phyloP scores from a whole-genome alignment of 2,797 vertebrate genomes.

The Setipinna tenuifilis region DNA sequence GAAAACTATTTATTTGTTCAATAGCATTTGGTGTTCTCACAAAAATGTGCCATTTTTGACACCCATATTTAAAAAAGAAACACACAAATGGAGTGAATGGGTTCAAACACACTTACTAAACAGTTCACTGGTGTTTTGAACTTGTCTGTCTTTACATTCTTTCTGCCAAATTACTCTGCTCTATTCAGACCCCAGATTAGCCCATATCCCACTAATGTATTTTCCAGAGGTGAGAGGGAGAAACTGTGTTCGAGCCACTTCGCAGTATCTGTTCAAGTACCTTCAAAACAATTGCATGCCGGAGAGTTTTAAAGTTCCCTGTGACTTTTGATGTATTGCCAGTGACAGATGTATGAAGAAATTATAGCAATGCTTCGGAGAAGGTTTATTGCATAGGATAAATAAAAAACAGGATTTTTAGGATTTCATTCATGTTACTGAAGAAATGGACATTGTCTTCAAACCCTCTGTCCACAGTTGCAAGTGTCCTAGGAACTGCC shows the following conservation, averaged over 20 bases:
- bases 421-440: not conserved
- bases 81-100: not conserved
- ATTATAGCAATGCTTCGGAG: not conserved
- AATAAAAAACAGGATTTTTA: not conserved
- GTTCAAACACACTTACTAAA: not conserved
- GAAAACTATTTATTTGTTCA: not conserved
- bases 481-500: not conserved
- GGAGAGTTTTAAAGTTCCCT: not conserved
- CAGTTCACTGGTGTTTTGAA: not conserved
- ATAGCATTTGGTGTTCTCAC: not conserved
- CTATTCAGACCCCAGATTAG: not conserved
- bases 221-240: not conserved
- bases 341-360: not conserved
- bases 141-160: not conserved
- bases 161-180: not conserved
- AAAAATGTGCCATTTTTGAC: not conserved
- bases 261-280: not conserved
- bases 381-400: not conserved
- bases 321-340: not conserved
- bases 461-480: not conserved
- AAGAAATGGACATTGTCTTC: not conserved
- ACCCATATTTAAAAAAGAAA: not conserved
- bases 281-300: not conserved
- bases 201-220: not conserved
- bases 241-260: not conserved